Base-by-base conservation (phyloP, 2,797 vertebrate genomes). In the Lithobates sylvaticus region DNA sequence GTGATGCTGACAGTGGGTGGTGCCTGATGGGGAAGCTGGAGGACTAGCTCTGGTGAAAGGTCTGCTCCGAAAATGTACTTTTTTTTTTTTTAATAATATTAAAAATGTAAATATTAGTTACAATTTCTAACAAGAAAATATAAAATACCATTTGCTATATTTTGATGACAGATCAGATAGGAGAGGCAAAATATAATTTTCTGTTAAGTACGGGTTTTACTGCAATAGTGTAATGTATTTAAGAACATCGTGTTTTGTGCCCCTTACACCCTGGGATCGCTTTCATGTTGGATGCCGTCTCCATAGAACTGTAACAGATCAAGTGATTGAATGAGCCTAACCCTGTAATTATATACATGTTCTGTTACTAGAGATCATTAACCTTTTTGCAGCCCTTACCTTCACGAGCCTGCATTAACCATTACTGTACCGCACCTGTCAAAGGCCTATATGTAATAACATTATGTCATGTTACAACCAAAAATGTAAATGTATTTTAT, bases 271-370 rank as follows among this genome's bases (percentile, higher is more conserved):
- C 42, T n/a, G 77, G 42, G 36, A 70, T 69, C 67, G n/a, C 7
- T 69, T 80, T 80, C 78, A 65, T 2, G 16, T 21, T 26, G 54
- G 54, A 12, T 23, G 32, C 29, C 34, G 5, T 76, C 75, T 58
- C 54, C 21, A 61, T 1, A 23, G 7, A 23, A 61, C 21, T 23
- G 21, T 26, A 0, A 9, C 34, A 5, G 54, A 61, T 78, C 77
- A 79, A 42, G 58, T 69, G 39, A 79, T 61, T 64, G 18, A 76
- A 32, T 64, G 61, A 39, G 42, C 39, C 76, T 32, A 50, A 32
- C 26, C 15, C 10, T 69, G 77, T 32, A 79, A 69, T 69, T 10
- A 29, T 68, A 79, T 69, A 69, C 27, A 15, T 10, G 34, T 32
- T 23, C 16, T 71, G 69, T 26, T 39, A 77, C 76, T 27, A 71